A percentile compares a stretch with the other conserved stretches of the same genome.
Conservation (phyloP, 2,113 vertebrate species). For the Pterocles burchelli region DNA sequence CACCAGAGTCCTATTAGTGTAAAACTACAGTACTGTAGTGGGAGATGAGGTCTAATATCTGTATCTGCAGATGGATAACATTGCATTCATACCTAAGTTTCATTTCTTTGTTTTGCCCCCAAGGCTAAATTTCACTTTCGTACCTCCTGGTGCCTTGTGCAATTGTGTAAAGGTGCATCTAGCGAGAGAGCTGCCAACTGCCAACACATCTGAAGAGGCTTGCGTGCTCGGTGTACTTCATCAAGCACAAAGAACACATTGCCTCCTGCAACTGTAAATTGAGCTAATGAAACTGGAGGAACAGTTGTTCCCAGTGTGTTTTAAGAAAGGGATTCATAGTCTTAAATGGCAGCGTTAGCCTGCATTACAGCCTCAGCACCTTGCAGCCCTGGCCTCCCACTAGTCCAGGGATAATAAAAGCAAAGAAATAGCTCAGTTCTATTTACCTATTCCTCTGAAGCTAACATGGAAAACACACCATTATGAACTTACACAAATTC, state of each 20-base stretch:
- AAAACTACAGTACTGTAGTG: neutral
- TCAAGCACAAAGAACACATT: slow-evolving; percentile 12
- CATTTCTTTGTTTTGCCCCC: slow-evolving; percentile 59
- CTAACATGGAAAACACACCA: neutral
- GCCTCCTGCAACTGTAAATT: neutral
- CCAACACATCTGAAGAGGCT: slow-evolving; percentile 19
- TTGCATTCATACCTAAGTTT: neutral
- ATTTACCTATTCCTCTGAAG: slow-evolving; percentile 31
- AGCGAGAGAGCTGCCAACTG: slow-evolving; percentile 53
- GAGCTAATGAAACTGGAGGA: slow-evolving; percentile 21
- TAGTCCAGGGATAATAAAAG: slow-evolving; percentile 17
- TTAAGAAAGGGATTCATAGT: neutral
- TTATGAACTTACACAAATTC: neutral
- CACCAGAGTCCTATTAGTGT: neutral
- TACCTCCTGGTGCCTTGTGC: slow-evolving; percentile 56
- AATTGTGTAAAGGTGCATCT: slow-evolving; percentile 60
- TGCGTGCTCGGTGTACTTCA: neutral
- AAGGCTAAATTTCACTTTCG: slow-evolving; percentile 57
- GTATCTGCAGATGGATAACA: slow-evolving; percentile 47
- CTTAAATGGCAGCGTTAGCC: neutral
- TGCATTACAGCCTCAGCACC: neutral
- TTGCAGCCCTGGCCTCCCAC: slow-evolving; percentile 36
- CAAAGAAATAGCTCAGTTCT: slow-evolving; percentile 21
- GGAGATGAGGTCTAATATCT: slow-evolving; percentile 41
- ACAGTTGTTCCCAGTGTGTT: neutral